Conservation (phyloP, 2,797 vertebrate genomes). For the Oreochromis mossambicus region DNA sequence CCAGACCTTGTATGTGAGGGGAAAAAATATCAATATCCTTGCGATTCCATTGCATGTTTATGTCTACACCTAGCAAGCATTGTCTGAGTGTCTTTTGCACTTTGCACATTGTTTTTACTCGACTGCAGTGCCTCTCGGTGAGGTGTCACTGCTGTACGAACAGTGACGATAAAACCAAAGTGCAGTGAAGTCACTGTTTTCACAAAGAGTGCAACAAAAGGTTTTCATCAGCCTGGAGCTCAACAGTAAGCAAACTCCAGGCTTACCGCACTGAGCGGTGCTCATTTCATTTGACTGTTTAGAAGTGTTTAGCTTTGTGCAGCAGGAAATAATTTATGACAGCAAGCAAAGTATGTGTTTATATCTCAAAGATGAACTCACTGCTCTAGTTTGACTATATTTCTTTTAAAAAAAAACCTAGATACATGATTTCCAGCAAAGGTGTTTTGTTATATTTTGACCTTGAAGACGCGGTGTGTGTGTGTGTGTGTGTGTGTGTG, state of each 20-base stretch:
- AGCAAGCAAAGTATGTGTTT: neutral
- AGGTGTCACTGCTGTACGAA: neutral
- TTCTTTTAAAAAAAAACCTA: neutral
- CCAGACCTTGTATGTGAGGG: neutral
- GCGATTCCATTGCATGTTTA: neutral
- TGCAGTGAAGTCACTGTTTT: slow-evolving; percentile 35
- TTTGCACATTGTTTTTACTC: neutral
- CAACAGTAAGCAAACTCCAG: slow-evolving; percentile 24
- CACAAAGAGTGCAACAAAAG: slow-evolving; percentile 25
- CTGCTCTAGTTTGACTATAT: neutral
- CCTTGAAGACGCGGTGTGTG: neutral
- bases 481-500: no score
- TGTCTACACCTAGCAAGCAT: neutral
- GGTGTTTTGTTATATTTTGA: neutral
- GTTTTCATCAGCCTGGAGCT: slow-evolving; percentile 31
- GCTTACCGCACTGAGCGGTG: neutral
- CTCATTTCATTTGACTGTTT: slow-evolving; percentile 16
- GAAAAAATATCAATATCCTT: neutral
- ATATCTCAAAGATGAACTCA: neutral
- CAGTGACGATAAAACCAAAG: neutral
- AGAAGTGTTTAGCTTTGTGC: slow-evolving; percentile 1
- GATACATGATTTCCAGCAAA: neutral
- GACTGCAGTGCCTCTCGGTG: neutral
- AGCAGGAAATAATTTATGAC: slow-evolving; percentile 6
- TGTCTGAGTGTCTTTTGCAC: neutral